Base-by-base conservation (phyloP, 2,888 invertebrate genomes). In the Dryocosmus kuriphilus region DNA sequence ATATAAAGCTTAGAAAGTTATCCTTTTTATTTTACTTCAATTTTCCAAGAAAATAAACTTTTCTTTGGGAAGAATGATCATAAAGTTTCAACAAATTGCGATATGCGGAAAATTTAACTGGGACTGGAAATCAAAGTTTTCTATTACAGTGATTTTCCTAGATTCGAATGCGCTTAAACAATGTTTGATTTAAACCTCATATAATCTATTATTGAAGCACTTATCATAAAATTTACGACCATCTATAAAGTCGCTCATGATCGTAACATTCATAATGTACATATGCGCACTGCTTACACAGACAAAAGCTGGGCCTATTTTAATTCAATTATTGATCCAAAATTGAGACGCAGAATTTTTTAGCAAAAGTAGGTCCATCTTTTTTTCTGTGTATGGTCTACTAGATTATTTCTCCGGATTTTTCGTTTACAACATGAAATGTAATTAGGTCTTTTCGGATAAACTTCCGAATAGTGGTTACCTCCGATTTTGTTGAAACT, bases 51-150 rank as follows among this genome's bases (percentile, higher is more conserved):
- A 24, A 38, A 65, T 65, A 32, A 65, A 65, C 38, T 38, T 65
- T 65, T 65, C n/a, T 38, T 11, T 22, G 19, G 22, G 14, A 65
- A 35, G 63, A 65, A 65, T 65, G n/a, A 65, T 38, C 38, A 65
- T 65, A 65, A 65, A 65, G 22, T 65, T 65, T 6, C 38, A 14
- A 11, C 35, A 65, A 35, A 65, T 65, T 65, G 38, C 35, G 22
- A 22, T 22, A 38, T 22, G 27, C 35, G 32, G 22, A 65, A 65
- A 65, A 38, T 65, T 65, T 38, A 38, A 65, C 63, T 38, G 7
- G 6, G 22, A n/a, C 35, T 38, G 38, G 24, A 65, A 22, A 65
- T 38, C 38, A 65, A 22, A 65, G 22, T 35, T 38, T 38, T 38
- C 35, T 32, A 32, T 32, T n/a, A 65, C 14, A n/a, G n/a, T 51